Base-by-base conservation (phyloP, 2,113 vertebrate species). In the Trichomycterus rosablanca region DNA sequence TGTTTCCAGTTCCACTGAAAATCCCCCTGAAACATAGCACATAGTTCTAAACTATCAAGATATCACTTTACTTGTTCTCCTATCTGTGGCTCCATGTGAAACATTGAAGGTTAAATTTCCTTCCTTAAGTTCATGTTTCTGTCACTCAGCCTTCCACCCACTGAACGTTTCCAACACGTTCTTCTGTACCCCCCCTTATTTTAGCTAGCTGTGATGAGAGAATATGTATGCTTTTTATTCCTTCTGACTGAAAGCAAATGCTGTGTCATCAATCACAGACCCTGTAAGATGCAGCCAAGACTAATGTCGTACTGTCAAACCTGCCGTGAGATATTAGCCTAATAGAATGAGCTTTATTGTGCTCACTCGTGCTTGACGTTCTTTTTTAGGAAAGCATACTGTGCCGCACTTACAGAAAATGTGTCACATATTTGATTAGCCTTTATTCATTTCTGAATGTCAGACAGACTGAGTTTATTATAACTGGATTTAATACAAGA, bases 271-370 rank as follows among this genome's bases (percentile, higher is more conserved):
- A 66, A 66, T 69, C 66, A 58, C 54, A 53, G 50, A 32, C 49
- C 20, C 28, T 2, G 32, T 57, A 48, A 59, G 64, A 46, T 26
- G n/a, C 54, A 54, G 64, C 58, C 48, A 66, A 68, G 69, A 59
- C 56, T 68, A 68, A 66, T 65, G 65, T 63, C 54, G 60, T 51
- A 46, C 56, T 68, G 45, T 58, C 45, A 54, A 56, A 68, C 32
- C 66, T 66, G 60, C 20, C 53, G 23, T 65, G 66, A 65, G 63
- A 53, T 55, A 54, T 63, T 71, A 63, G 64, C 40, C 54, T 72
- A 63, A 67, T 67, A 72, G 64, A 72, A 67, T 63, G 54, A 67
- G 64, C 49, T 51, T 62, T 52, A 62, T 63, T 71, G 58, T 66
- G 60, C 39, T 52, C 55, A 44, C 53, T 63, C 40, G 15, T 12